Evolutionary conservation across 2,888 invertebrate genomes (phyloP), one percentile per base, ranked within the genome.

Genomic region (Digitonthophagus gazella): DNA sequence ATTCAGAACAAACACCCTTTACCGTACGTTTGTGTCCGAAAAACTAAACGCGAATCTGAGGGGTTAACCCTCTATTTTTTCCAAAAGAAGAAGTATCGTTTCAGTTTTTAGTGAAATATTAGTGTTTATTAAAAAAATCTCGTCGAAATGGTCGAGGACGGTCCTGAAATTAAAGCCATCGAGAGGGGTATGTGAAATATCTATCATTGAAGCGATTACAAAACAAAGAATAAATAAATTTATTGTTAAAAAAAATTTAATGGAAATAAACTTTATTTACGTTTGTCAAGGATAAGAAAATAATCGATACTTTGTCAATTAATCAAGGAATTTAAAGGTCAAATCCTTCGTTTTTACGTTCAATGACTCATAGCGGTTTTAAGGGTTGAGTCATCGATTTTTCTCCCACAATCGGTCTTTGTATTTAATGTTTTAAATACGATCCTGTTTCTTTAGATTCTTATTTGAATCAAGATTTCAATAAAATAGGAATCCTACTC

Each of bases 161-260:
- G 87, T 57, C 88, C 88, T 0, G 84, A 88, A 75, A 87, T 89
- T 74, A 82, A 85, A 70, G 87, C 88, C 56, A 83, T 89, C 69
- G 84, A 87, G 73, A 83, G 81, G 74, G 84, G 85, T 85, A 76
- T 82, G 83, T 22, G 15, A 19, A 20, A 63, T 63, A 63, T 18
- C 8, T 18, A n/a, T n/a, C n/a, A n/a, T n/a, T n/a, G n/a, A n/a
- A n/a, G n/a, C n/a, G n/a, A n/a, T n/a, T n/a, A n/a, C n/a, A n/a
- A n/a, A n/a, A n/a, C n/a, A n/a, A n/a, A n/a, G n/a, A n/a, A n/a
- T n/a, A n/a, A n/a, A n/a, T n/a, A n/a, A n/a, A n/a, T n/a, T n/a
- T n/a, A n/a, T n/a, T n/a, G n/a, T n/a, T n/a, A n/a, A n/a, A n/a
- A n/a, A n/a, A n/a, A n/a, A n/a, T n/a, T n/a, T n/a, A n/a, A n/a